phyloP scores from a whole-genome alignment of 1,140 invertebrate genomes.

The Diuraphis noxia region DNA sequence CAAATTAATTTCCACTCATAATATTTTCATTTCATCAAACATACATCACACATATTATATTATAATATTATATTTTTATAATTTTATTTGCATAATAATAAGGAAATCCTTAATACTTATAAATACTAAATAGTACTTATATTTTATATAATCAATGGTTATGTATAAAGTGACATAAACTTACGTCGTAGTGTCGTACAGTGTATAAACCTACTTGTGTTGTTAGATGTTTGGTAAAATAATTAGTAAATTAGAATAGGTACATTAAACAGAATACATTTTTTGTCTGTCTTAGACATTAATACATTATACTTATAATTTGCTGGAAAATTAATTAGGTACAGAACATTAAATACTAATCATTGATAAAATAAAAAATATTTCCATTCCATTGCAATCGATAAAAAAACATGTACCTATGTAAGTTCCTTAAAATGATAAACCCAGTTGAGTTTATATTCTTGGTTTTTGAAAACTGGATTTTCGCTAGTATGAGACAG shows the following conservation, averaged over 20 bases:
- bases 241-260: too few species aligned
- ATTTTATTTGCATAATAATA: not conserved
- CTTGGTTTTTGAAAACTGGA: not conserved
- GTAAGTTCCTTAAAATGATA: not conserved
- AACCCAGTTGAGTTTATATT: not conserved
- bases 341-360: not conserved
- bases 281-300: too few species aligned
- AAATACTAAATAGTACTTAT: not conserved
- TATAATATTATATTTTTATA: not conserved
- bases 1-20: too few species aligned
- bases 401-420: not conserved
- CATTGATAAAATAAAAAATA: not conserved
- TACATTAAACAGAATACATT: not conserved
- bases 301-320: not conserved
- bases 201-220: too few species aligned
- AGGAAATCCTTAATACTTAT: not conserved
- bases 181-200: too few species aligned
- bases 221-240: not conserved
- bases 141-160: not conserved
- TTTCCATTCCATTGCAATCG: not conserved
- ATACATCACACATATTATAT: not conserved
- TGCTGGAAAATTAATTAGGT: too few species aligned
- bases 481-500: not conserved
- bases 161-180: too few species aligned
- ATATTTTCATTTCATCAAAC: not conserved